Base-by-base conservation (phyloP, 2,113 vertebrate species). In the Tamias sibiricus region DNA sequence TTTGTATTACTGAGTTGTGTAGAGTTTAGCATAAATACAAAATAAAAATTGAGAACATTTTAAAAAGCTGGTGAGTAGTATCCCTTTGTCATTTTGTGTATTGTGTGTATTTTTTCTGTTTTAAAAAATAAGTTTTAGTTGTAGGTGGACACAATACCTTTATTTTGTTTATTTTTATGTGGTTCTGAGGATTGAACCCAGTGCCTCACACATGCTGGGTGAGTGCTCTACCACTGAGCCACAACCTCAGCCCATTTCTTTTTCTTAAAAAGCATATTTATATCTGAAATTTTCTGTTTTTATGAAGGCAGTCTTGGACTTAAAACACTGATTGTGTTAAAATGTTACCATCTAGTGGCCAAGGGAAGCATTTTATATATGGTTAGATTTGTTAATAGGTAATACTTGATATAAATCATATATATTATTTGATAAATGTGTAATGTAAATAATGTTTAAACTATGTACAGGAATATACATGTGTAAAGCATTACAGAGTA, bases 261-360 rank as follows among this genome's bases (percentile, higher is more conserved):
- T 82, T 90, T 3, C 24, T 93, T 69, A 13, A 90, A 86, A 52
- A 87, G 8, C 28, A 87, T 17, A 74, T 40, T 37, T 47, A 49
- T 47, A 52, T 8, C 42, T 52, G 91, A 95, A 74, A 59, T 81
- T 81, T 88, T 85, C 37, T 88, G 11, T 19, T 86, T 69, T 91
- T 95, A 87, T 44, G 6, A 97, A 95, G n/a, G 19, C 35, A 79
- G 11, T 64, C 32, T 59, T 86, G n/a, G 30, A 92, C 40, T 77
- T 76, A 52, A 57, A 80, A 57, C n/a, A 86, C 82, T 95, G 57
- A n/a, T 40, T 75, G 8, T 2, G 12, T 92, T 92, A 57, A 96
- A 95, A 62, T 97, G 62, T 52, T 87, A 44, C 97, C 76, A 94
- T 91, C 76, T 96, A 94, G 87, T 91, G 93, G 95, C 68, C 8